Conservation (phyloP, 2,888 invertebrate genomes). For the Drosophila rellima region DNA sequence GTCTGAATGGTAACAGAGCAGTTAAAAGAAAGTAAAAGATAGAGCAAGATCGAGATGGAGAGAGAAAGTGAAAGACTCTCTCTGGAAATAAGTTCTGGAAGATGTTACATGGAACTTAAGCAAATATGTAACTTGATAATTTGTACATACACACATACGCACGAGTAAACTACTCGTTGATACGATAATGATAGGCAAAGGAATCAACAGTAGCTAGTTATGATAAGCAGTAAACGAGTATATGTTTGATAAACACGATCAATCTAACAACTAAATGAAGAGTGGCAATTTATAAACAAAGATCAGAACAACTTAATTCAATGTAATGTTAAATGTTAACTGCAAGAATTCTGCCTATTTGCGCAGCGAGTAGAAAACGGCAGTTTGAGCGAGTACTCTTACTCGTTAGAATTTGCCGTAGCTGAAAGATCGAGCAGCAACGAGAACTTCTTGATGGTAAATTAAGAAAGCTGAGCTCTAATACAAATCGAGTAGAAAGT, state of each 20-base stretch:
- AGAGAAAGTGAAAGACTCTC: conserved; percentile 18
- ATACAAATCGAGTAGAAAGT: conserved; percentile 3
- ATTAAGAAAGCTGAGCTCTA: conserved; percentile 3
- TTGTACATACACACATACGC: conserved; percentile 40
- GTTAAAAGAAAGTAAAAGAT: conserved; percentile 7
- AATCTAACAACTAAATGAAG: conserved; percentile 43
- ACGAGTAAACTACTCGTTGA: conserved; percentile 53
- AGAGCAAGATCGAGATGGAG: neutral
- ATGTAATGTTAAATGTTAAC: conserved; percentile 31
- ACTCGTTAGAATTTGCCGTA: neutral
- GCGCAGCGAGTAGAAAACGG: conserved; percentile 11
- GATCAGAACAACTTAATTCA: conserved; percentile 47
- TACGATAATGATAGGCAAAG: conserved; percentile 26
- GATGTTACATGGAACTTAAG: conserved; percentile 30
- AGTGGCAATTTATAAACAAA: conserved; percentile 38
- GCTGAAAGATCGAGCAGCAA: conserved; percentile 1
- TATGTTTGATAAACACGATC: conserved; percentile 47
- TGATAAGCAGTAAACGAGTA: conserved; percentile 26
- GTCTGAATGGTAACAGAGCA: conserved; percentile 12
- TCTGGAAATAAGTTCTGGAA: conserved; percentile 9
- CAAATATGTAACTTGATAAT: conserved; percentile 36
- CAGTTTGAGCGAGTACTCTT: neutral
- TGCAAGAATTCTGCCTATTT: conserved; percentile 1
- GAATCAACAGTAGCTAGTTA: conserved; percentile 35
- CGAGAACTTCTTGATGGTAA: neutral